Conservation (phyloP, 2,888 invertebrate species). For the Rotaria macrura region DNA sequence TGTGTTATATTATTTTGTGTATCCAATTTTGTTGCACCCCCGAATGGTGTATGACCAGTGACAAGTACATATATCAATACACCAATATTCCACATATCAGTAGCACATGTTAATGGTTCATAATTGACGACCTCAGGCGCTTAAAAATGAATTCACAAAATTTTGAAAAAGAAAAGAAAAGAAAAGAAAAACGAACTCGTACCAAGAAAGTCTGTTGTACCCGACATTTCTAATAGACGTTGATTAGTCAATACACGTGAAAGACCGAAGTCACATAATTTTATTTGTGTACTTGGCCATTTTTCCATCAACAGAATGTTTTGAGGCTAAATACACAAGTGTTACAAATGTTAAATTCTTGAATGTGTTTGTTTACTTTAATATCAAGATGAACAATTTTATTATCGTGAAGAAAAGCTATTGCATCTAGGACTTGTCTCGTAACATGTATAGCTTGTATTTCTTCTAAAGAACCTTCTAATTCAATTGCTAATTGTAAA, state of each 20-base stretch:
- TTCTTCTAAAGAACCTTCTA: conserved; percentile 54
- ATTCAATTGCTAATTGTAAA: background rate
- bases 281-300: conserved; percentile 43
- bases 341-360: too few relatives aligned
- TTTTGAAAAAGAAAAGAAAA: background rate
- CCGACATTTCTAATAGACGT: background rate
- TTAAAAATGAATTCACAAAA: too few relatives aligned
- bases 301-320: conserved; percentile 69
- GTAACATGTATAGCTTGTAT: conserved; percentile 71
- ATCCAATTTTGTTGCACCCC: conserved; percentile 87
- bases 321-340: conserved; percentile 58
- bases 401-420: conserved; percentile 76
- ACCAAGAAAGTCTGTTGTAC: conserved; percentile 22
- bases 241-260: background rate
- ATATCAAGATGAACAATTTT: conserved; percentile 89
- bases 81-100: conserved; percentile 93
- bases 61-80: conserved; percentile 83
- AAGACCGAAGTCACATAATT: conserved; percentile 48
- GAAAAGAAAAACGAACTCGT: background rate
- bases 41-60: conserved; percentile 87
- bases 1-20: conserved; percentile 92
- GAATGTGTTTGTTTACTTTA: conserved; percentile 51
- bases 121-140: conserved; percentile 87
- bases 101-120: conserved; percentile 79
- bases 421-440: conserved; percentile 77